phyloP scores from a whole-genome alignment of 2,113 vertebrate species.

The Tautogolabrus adspersus region DNA sequence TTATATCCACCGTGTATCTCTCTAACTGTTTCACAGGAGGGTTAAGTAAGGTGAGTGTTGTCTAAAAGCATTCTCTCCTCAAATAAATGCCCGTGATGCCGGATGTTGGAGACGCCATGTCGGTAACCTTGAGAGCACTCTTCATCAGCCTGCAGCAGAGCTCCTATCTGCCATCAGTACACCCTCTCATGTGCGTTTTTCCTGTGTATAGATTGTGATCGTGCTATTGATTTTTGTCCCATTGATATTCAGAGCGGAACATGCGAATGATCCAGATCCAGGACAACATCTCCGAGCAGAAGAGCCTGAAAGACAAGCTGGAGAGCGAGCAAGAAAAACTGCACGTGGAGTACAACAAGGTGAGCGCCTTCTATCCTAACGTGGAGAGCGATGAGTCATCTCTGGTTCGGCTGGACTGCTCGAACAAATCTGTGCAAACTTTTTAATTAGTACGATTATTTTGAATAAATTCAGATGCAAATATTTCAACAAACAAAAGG shows the following conservation, averaged over 20 bases:
- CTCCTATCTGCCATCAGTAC: slow-evolving; percentile 64
- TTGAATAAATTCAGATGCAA: too few relatives aligned
- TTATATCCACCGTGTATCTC: not conserved
- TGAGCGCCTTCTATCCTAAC: slow-evolving; percentile 56
- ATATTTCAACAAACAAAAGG: too few relatives aligned
- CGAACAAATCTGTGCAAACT: not conserved
- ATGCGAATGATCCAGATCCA: slow-evolving; percentile 99
- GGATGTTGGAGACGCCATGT: slow-evolving; percentile 34
- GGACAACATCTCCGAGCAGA: slow-evolving; percentile 98
- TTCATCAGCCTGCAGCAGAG: slow-evolving; percentile 57
- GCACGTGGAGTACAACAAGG: slow-evolving; percentile 98
- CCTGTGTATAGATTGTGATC: slow-evolving; percentile 71
- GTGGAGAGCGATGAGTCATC: too few relatives aligned
- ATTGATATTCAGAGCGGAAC: slow-evolving; percentile 92
- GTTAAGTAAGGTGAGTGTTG: not conserved
- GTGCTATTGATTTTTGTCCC: slow-evolving; percentile 71
- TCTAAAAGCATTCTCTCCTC: slow-evolving; percentile 34
- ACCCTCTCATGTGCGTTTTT: slow-evolving; percentile 22
- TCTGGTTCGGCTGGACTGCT: too few relatives aligned
- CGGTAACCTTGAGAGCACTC: slow-evolving; percentile 73
- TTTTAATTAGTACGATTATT: not conserved
- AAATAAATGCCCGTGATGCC: slow-evolving; percentile 54
- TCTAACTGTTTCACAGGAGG: not conserved
- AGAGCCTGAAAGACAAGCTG: slow-evolving; percentile 97
- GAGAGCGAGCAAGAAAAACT: slow-evolving; percentile 98